Base-by-base conservation (phyloP, 2,797 vertebrate species). In the Australoheros facetus region DNA sequence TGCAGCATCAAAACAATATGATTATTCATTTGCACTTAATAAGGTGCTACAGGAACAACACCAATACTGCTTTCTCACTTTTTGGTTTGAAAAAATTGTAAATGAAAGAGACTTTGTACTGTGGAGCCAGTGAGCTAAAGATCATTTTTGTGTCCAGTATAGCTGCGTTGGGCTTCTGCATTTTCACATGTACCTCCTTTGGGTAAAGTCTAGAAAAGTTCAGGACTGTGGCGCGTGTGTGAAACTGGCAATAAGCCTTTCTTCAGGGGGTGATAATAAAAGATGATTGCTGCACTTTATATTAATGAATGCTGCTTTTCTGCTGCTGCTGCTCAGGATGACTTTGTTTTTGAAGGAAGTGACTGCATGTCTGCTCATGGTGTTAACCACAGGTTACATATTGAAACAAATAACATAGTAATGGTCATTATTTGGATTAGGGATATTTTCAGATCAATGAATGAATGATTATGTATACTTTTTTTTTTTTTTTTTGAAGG, bases 241-340 rank as follows among this genome's bases (percentile, higher is more conserved):
- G 37, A 51, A 69, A 30, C n/a, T 17, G 45, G 45, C 30, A 1
- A 51, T 69, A 39, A 32, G 55, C 21, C 54, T 78, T 73, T 54
- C 56, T 80, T 23, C 7, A 37, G 70, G 8, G 55, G 1, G 32
- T 76, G 54, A 78, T 26, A 4, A 23, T 64, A 55, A 76, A 72
- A 71, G 48, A 8, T 69, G 14, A 39, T 16, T 48, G 39, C 64
- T 89, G 78, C 77, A 82, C 55, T 59, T 78, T 73, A 58, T 66
- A 76, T 26, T 17, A 77, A 56, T 39, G 9, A 80, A 57, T 58
- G 56, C 74, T 78, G 28, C 71, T 83, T 78, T 71, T 34, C 48
- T 73, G 34, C 60, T 82, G 34, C 60, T 82, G 79, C 84, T 87
- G 75, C 53, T 62, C 59, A 66, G 48, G 59, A n/a, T 79, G 48